phyloP scores from a whole-genome alignment of 2,113 vertebrate genomes.

The Glaucidium brasilianum region DNA sequence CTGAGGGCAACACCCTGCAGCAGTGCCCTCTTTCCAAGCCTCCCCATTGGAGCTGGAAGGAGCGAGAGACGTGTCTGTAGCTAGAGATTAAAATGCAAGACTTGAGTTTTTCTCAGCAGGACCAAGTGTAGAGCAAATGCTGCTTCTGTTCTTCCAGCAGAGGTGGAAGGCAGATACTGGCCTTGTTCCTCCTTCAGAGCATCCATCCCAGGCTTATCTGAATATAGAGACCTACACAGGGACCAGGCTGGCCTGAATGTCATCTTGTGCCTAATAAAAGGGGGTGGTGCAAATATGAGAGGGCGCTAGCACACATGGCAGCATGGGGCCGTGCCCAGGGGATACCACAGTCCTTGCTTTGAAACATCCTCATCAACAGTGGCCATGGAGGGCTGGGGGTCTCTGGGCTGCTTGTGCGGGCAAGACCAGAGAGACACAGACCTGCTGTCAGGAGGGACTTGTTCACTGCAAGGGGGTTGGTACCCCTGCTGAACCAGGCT shows the following conservation, averaged over 20 bases:
- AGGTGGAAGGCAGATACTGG: background rate
- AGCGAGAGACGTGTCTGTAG: background rate
- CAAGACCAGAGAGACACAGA: background rate
- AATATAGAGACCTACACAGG: background rate
- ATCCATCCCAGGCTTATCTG: background rate
- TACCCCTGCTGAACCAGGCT: background rate
- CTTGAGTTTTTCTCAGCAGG: background rate
- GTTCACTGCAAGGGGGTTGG: background rate
- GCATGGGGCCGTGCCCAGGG: background rate
- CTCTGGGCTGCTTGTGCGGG: background rate
- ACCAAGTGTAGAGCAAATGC: fast-evolving
- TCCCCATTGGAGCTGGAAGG: background rate
- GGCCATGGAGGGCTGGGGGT: background rate
- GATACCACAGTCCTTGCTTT: background rate
- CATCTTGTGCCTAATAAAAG: background rate
- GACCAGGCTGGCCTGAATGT: background rate
- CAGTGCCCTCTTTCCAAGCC: background rate
- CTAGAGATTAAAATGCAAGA: background rate
- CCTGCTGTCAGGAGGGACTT: background rate
- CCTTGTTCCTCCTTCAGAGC: background rate
- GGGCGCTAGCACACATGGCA: background rate
- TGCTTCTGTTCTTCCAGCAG: background rate
- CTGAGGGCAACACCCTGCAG: background rate
- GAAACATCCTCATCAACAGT: fast-evolving
- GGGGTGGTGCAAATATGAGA: background rate